Evolutionary conservation across 1,140 invertebrate species (phyloP), one percentile per base, ranked within the genome.

Genomic region (Phthorimaea operculella): DNA sequence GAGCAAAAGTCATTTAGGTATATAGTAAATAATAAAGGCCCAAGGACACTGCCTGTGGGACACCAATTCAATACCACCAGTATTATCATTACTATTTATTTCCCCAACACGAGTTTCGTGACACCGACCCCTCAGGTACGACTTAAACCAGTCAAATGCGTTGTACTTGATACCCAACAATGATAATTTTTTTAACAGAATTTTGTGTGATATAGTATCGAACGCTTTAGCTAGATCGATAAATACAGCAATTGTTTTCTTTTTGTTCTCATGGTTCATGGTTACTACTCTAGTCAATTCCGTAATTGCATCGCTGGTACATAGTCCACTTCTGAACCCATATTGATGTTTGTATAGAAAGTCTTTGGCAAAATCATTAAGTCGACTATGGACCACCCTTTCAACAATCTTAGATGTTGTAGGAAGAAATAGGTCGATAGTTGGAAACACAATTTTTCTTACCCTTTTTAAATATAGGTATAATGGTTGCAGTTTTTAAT

Each of bases 351-450:
- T 28, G 6, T 28, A 28, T 28, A 28, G 6, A 28, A 28, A 28
- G 21, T 28, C 2, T 28, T 28, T 6, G 21, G 21, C 6, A 28
- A 28, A 28, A 52, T 52, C n/a, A 11, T 5, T 11, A 9, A 52
- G 16, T 1, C 52, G 14, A 3, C 4, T 53, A 6, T 21, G 4
- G 17, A 53, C 39, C 5, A 45, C 39, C 14, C 18, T 44, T n/a
- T 53, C 52, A 5, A 53, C 18, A n/a, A 53, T 18, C 12, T 53
- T 53, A 8, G 33, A 16, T 16, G 21, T 12, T 18, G 39, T 53
- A 3, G 33, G 33, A 11, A 53, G 52, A 42, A 28, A 53, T 53
- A 5, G 52, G 52, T 12, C 52, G 34, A n/a, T 53, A 53, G 15
- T 53, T 53, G 6, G 36, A 12, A 34, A 53, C 6, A 7, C 7